Base-by-base conservation (phyloP, 2,113 vertebrate species). In the Phalacrocorax brasilianus region DNA sequence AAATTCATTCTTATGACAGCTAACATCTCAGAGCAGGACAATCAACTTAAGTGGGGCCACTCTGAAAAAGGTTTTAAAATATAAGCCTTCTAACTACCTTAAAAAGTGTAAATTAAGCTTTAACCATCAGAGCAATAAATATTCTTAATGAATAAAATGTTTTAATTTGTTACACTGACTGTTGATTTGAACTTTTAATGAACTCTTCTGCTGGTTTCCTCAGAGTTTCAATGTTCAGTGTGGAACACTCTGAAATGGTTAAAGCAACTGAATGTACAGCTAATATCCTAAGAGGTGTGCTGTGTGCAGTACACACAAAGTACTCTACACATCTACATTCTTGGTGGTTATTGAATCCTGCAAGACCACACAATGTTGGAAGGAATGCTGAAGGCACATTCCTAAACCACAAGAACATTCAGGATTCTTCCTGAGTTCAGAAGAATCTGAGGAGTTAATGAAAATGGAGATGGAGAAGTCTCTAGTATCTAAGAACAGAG, bases 81-180 rank as follows among this genome's bases (percentile, higher is more conserved):
- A 90, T 83, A 88, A 55, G 52, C 42, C 45, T 95, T 91, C 63
- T 63, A 93, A 88, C 92, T 93, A 49, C 74, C 91, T 96, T 95
- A 86, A 92, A 96, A 97, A 96, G 11, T 91, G 65, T 96, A 96
- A 91, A 95, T 96, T 96, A 96, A 88, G 38, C 70, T 97, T 96
- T 97, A 97, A 95, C 88, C 71, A 92, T 91, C 74, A 95, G 49
- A 89, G 72, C 82, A 96, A 88, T 93, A 14, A 26, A 23, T 76
- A 96, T 92, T 85, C 94, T 63, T 84, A 63, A 73, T 53, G 67
- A 93, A 52, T 78, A 97, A 97, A 97, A 97, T 59, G 86, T 62
- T 95, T 94, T 86, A 65, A 49, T 92, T 81, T 83, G 52, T 94
- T 97, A 94, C 42, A 74, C 52, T 58, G 70, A 52, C 47, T 95